These are phyloP conservation scores for Enoplosus armatus DNA, from an alignment of 2,797 vertebrate genomes.

Conservation along the genomic window DNA sequence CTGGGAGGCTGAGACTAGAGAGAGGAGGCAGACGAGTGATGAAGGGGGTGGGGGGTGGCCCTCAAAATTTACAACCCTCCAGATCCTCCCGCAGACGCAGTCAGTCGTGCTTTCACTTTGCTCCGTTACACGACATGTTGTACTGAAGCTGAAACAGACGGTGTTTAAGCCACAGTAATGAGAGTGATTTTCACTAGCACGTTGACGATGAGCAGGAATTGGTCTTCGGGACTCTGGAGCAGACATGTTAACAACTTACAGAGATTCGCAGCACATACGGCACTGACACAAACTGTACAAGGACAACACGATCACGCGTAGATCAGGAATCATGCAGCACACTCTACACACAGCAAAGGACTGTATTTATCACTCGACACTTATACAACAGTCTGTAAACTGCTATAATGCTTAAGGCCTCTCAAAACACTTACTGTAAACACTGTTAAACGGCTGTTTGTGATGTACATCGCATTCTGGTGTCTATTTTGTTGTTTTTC, in stretches of 20 bases:
- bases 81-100: slow-evolving; percentile 49
- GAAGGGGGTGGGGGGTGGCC: not conserved
- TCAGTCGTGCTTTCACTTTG: slow-evolving; percentile 40
- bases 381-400: not conserved
- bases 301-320: slow-evolving; percentile 48
- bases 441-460: slow-evolving; percentile 3
- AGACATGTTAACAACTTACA: slow-evolving; percentile 63
- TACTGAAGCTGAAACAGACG: slow-evolving; percentile 30
- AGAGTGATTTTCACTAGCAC: slow-evolving; percentile 21
- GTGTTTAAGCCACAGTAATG: slow-evolving; percentile 32
- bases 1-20: slow-evolving; percentile 54
- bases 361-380: not conserved
- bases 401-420: not conserved
- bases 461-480: not conserved
- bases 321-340: slow-evolving; percentile 9
- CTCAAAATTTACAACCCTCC: slow-evolving; percentile 53
- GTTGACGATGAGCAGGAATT: slow-evolving; percentile 23
- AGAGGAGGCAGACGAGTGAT: slow-evolving; percentile 6
- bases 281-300: slow-evolving; percentile 40
- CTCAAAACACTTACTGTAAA: not conserved
- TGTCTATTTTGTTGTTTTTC: too few species aligned
- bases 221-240: slow-evolving; percentile 26
- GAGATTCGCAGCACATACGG: slow-evolving; percentile 71
- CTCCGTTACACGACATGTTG: slow-evolving; percentile 31
- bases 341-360: slow-evolving; percentile 1